phyloP scores from a whole-genome alignment of 2,888 invertebrate species.

The Nemurella pictetii region DNA sequence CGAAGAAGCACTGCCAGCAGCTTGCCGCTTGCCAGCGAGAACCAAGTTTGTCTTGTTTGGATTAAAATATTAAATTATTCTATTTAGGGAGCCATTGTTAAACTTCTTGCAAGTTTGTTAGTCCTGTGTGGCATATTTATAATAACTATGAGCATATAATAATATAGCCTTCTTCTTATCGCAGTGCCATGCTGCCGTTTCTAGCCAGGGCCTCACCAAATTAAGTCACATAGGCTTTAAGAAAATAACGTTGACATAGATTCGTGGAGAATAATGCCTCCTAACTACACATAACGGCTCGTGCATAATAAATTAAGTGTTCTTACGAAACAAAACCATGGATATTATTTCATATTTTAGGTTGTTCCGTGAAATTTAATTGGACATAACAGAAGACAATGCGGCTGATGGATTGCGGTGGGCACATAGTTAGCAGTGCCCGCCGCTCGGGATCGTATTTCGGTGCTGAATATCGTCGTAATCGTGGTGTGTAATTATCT shows the following conservation, averaged over 20 bases:
- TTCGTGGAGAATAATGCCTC: not conserved
- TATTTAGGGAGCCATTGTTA: conserved; percentile 4
- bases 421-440: not conserved
- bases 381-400: not conserved
- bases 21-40: not conserved
- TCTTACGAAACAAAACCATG: not conserved
- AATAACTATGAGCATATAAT: conserved; percentile 1
- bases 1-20: no score
- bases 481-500: not conserved
- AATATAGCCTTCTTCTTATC: not conserved
- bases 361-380: not conserved
- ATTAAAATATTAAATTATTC: conserved; percentile 15
- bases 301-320: not conserved
- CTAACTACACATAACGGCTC: not conserved
- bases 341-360: not conserved
- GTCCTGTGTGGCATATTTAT: conserved; percentile 15
- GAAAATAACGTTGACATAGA: conserved; percentile 3
- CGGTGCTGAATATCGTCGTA: not conserved
- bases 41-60: conserved; percentile 9
- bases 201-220: not conserved
- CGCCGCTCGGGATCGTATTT: not conserved
- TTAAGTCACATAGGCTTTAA: not conserved
- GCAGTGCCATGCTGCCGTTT: not conserved
- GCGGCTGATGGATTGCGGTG: not conserved
- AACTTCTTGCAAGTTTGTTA: conserved; percentile 13